Evolutionary conservation across 2,888 invertebrate genomes (phyloP).

Genomic region (Heliconius erato): DNA sequence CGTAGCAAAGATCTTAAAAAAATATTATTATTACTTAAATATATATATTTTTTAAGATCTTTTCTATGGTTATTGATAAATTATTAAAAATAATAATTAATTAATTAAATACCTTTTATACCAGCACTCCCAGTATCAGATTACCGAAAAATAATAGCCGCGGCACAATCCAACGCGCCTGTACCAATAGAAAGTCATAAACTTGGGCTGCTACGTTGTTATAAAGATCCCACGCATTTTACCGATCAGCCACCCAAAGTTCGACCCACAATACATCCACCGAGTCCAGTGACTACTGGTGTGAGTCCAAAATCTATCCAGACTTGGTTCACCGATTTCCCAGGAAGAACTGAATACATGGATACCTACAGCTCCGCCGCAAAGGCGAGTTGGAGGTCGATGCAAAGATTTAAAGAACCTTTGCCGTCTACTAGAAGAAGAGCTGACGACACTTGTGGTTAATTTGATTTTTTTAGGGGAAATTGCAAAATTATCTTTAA

Average conservation of each 20-base stretch:
- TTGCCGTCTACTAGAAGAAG: constrained; percentile 87
- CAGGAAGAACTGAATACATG: constrained; percentile 87
- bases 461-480: constrained; percentile 43
- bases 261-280: constrained; percentile 85
- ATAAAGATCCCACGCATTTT: constrained; percentile 88
- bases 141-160: constrained; percentile 86
- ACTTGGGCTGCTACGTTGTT: constrained; percentile 85
- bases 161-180: constrained; percentile 86
- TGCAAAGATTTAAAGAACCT: constrained; percentile 87
- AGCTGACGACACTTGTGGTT: constrained; percentile 84
- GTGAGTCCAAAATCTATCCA: constrained; percentile 80
- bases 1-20: too few relatives aligned
- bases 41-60: not conserved
- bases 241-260: constrained; percentile 79
- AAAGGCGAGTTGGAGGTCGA: constrained; percentile 85
- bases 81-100: not conserved
- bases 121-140: constrained; percentile 82
- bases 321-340: constrained; percentile 84
- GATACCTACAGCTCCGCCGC: constrained; percentile 87
- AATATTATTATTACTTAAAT: too few relatives aligned
- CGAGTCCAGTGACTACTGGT: constrained; percentile 70
- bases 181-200: constrained; percentile 85
- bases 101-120: constrained; percentile 29
- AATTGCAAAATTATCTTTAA: not conserved
- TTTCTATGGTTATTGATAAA: not conserved